Conservation (phyloP, 1,140 invertebrate genomes). For the Achatina immaculata region DNA sequence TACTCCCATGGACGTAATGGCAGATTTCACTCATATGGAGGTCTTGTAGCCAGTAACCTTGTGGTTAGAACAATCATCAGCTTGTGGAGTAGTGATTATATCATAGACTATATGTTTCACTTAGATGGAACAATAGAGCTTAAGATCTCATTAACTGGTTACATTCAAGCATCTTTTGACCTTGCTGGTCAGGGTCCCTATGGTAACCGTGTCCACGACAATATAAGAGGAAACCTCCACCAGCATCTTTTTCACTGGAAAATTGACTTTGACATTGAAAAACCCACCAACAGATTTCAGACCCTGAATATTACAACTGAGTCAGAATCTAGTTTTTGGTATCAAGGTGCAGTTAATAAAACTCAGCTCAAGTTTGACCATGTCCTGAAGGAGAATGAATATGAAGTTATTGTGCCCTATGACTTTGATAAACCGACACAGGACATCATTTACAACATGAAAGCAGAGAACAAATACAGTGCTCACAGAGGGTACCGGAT, state of each 20-base stretch:
- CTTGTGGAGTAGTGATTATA: conserved; percentile 65
- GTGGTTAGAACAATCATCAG: conserved; percentile 61
- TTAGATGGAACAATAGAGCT: conserved; percentile 64
- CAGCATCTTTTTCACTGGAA: conserved; percentile 66
- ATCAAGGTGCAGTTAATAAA: conserved; percentile 42
- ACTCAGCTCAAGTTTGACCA: conserved; percentile 52
- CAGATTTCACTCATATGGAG: conserved; percentile 52
- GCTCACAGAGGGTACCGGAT: conserved; percentile 58
- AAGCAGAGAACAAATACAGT: conserved; percentile 50
- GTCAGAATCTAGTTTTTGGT: conserved; percentile 49
- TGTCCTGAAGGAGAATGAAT: conserved; percentile 49
- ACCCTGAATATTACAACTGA: conserved; percentile 56
- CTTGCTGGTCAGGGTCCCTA: conserved; percentile 41
- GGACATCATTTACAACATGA: conserved; percentile 54
- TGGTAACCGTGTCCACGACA: conserved; percentile 49
- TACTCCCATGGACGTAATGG: conserved; percentile 43
- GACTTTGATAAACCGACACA: conserved; percentile 50
- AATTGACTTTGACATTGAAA: conserved; percentile 61
- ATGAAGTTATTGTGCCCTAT: conserved; percentile 44
- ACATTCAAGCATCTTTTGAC: conserved; percentile 37
- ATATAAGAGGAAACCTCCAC: conserved; percentile 57
- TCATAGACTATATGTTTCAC: conserved; percentile 68
- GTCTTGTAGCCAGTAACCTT: conserved; percentile 57
- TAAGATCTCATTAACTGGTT: conserved; percentile 59
- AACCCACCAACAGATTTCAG: conserved; percentile 54